phyloP scores from a whole-genome alignment of 2,113 vertebrate genomes.

The Salvelinus sp. region DNA sequence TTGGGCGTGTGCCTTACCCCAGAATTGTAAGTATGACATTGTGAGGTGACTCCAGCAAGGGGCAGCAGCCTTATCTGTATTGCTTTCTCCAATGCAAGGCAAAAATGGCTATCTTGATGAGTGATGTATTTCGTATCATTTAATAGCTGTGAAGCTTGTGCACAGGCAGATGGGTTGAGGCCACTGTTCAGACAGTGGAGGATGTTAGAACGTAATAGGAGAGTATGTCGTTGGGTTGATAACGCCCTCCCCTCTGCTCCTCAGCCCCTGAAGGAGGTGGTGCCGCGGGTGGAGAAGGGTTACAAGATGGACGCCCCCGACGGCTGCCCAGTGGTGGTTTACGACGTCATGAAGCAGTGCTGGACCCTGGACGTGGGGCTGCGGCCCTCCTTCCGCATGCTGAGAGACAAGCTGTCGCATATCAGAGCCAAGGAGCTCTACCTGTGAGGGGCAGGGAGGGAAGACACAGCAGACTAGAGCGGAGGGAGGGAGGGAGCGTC shows the following conservation, averaged over 20 bases:
- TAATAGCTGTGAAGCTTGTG: too few relatives aligned
- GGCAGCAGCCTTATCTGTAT: constrained; percentile 10
- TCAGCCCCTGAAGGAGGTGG: constrained; percentile 95
- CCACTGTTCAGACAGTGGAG: too few relatives aligned
- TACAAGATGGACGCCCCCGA: constrained; percentile 97
- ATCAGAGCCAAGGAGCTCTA: constrained; percentile 91
- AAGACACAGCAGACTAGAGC: not conserved
- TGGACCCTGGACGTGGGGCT: constrained; percentile 86
- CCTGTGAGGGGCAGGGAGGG: constrained; percentile 76
- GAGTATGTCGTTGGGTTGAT: too few relatives aligned
- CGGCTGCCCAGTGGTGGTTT: constrained; percentile 86
- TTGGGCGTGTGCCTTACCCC: constrained; percentile 98
- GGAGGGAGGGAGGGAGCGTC: constrained; percentile 12
- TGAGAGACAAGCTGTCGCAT: constrained; percentile 92
- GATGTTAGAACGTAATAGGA: too few relatives aligned
- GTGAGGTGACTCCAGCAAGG: constrained; percentile 14
- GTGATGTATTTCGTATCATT: too few relatives aligned
- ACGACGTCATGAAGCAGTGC: constrained; percentile 96
- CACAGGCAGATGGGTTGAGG: too few relatives aligned
- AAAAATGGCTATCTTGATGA: too few relatives aligned
- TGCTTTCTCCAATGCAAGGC: not conserved
- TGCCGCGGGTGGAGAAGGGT: constrained; percentile 94
- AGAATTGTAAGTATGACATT: constrained; percentile 85
- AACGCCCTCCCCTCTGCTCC: constrained; percentile 3
- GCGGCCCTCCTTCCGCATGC: constrained; percentile 89